Conservation (phyloP, 2,888 invertebrate species). For the Physocephala rufipes region DNA sequence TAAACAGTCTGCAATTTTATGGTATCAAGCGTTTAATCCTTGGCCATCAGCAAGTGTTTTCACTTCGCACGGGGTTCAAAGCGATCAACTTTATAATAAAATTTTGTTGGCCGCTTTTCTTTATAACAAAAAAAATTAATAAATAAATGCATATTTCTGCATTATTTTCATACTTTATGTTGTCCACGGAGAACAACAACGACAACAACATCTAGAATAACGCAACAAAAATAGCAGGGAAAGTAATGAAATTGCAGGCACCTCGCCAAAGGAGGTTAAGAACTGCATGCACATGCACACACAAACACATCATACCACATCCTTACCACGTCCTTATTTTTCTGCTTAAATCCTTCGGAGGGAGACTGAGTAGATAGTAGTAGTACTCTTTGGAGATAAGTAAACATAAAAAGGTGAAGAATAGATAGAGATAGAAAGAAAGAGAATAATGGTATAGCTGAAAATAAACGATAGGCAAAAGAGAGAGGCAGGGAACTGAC, state of each 20-base stretch:
- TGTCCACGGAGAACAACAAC: conserved; percentile 1
- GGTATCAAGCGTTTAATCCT: conserved; percentile 14
- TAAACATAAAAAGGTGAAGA: not conserved
- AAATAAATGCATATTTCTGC: not conserved
- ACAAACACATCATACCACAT: not conserved
- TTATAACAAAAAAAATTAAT: not conserved
- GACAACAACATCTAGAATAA: conserved; percentile 29
- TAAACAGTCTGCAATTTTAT: conserved; percentile 7
- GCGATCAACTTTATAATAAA: conserved; percentile 16
- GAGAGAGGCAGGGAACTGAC: not conserved
- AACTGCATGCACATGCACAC: conserved; percentile 48
- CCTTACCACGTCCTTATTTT: no score
- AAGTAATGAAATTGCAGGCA: not conserved
- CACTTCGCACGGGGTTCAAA: not conserved
- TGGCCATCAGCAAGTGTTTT: conserved; percentile 12
- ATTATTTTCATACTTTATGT: not conserved
- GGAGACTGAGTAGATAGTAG: no score
- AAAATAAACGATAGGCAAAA: not conserved
- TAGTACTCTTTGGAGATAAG: no score
- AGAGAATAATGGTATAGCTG: not conserved
- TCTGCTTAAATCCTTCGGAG: no score
- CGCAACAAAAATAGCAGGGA: conserved; percentile 28
- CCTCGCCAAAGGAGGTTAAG: not conserved
- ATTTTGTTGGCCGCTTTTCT: conserved; percentile 15
- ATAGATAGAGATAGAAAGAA: not conserved